Evolutionary conservation across 2,797 vertebrate species (phyloP).

Genomic region (Echeneis naucrates): DNA sequence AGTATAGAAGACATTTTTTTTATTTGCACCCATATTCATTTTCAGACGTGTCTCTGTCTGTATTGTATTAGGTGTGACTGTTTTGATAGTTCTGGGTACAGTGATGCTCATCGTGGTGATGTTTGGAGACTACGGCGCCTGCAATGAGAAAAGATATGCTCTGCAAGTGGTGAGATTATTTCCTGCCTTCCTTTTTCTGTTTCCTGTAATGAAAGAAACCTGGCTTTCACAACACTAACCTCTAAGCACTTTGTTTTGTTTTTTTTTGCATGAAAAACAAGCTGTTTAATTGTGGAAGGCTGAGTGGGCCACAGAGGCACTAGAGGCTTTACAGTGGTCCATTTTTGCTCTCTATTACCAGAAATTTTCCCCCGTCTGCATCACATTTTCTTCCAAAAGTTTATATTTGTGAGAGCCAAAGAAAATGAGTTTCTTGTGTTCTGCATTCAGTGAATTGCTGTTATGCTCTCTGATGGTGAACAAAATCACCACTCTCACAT

Average conservation of each 20-base stretch:
- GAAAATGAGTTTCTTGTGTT: neutral
- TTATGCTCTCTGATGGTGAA: too few relatives aligned
- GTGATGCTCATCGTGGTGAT: slow-evolving; percentile 72
- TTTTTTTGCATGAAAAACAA: too few relatives aligned
- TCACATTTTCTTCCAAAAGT: neutral
- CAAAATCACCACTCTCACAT: too few relatives aligned
- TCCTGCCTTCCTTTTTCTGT: neutral
- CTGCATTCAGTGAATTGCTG: neutral
- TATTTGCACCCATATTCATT: neutral
- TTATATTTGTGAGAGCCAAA: neutral
- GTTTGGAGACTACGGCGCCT: slow-evolving; percentile 75
- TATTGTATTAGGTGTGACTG: slow-evolving; percentile 58
- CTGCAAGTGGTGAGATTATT: slow-evolving; percentile 70
- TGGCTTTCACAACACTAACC: too few relatives aligned
- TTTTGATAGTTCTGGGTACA: slow-evolving; percentile 65
- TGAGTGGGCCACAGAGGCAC: too few relatives aligned
- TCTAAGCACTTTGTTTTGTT: too few relatives aligned
- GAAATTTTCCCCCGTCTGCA: too few relatives aligned
- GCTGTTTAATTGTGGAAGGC: too few relatives aligned
- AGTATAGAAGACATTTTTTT: neutral
- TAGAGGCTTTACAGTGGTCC: too few relatives aligned
- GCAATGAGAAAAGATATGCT: slow-evolving; percentile 64
- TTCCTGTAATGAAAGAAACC: neutral
- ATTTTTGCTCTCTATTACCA: too few relatives aligned
- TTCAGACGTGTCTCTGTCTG: neutral